Conservation (phyloP, 2,113 vertebrate genomes). For the Circaetus cinerascens region DNA sequence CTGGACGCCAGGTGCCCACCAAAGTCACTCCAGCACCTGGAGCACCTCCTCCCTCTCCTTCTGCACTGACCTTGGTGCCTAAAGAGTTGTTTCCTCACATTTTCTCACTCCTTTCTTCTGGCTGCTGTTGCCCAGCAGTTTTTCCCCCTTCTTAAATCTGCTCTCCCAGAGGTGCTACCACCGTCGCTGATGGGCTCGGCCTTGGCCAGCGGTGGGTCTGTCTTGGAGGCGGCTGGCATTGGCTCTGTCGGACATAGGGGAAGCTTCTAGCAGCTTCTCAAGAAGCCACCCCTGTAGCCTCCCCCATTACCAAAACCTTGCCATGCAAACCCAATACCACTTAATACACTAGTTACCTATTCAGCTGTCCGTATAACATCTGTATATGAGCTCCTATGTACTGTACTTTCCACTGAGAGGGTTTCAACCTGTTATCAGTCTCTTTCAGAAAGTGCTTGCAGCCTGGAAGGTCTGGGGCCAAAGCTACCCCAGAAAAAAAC, state of each 20-base stretch:
- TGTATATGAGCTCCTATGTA: background rate
- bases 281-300: background rate
- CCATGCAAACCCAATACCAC: background rate
- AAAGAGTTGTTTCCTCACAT: background rate
- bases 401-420: background rate
- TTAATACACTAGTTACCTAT: background rate
- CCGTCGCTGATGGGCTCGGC: background rate
- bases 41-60: background rate
- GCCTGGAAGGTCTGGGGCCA: background rate
- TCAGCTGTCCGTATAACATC: background rate
- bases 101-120: background rate
- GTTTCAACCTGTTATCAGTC: background rate
- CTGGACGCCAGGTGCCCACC: background rate
- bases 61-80: background rate
- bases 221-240: background rate
- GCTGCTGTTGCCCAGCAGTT: background rate
- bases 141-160: background rate
- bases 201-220: fast-evolving
- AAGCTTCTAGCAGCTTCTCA: background rate
- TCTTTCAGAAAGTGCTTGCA: background rate
- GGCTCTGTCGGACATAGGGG: too few species aligned
- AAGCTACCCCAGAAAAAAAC: background rate
- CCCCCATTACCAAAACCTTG: background rate
- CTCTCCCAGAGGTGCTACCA: background rate
- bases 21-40: background rate